Percentiles rank a stretch among this genome's conserved stretches.
These are phyloP conservation scores for Aphis craccivora DNA, from an alignment of 1,140 invertebrate genomes.

Conservation along the genomic window DNA sequence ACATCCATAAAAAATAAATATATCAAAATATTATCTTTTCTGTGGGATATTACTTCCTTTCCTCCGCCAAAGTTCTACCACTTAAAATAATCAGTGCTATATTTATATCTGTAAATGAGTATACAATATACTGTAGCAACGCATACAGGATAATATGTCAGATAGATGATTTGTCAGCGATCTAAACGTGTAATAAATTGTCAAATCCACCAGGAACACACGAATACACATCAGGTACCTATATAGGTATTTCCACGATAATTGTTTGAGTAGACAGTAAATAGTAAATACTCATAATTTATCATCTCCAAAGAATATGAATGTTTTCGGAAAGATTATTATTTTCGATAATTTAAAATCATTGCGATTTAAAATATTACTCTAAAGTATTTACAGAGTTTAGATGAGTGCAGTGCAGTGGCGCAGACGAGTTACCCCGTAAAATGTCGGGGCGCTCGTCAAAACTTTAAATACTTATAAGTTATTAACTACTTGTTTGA, in stretches of 20 bases:
- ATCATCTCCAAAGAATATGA: neutral
- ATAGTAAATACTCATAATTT: neutral
- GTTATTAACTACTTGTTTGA: no score
- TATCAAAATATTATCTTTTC: neutral
- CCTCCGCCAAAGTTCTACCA: no score
- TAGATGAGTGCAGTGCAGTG: no score
- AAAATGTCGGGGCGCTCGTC: no score
- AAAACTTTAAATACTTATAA: no score
- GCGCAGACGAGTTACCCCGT: no score
- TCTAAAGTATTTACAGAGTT: no score
- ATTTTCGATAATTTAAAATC: no score
- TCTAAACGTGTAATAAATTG: neutral
- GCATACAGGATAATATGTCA: neutral
- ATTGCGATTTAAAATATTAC: no score
- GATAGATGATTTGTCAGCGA: neutral
- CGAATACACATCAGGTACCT: no score
- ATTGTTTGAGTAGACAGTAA: neutral
- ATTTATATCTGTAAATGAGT: neutral
- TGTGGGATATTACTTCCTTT: neutral
- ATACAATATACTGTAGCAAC: no score
- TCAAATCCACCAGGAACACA: neutral
- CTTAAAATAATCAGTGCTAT: neutral
- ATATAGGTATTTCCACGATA: no score
- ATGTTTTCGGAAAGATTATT: neutral
- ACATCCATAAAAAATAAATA: neutral